Conservation (phyloP, 2,888 invertebrate genomes). For the Neoitamus cyanurus region DNA sequence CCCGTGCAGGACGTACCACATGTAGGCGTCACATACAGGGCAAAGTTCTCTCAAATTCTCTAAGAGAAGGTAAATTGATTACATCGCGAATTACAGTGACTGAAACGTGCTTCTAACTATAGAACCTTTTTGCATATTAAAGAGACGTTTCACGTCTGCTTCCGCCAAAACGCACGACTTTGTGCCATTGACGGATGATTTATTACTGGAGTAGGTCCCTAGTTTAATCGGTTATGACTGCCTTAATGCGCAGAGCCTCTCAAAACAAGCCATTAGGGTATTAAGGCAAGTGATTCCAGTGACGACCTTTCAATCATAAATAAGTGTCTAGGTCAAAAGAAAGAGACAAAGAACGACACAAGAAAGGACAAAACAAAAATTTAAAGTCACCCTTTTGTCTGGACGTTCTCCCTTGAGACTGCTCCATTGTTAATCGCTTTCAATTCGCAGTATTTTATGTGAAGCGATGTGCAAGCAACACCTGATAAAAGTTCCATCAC, state of each 20-base stretch:
- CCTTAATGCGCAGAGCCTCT: neutral
- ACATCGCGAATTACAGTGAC: neutral
- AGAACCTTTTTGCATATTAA: neutral
- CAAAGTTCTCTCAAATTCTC: neutral
- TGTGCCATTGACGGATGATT: no score
- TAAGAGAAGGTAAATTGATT: neutral
- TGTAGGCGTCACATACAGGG: neutral
- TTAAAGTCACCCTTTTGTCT: slow-evolving; percentile 37
- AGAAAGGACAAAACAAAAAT: slow-evolving; percentile 6
- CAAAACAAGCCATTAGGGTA: neutral
- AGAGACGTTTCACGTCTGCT: neutral
- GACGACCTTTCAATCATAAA: neutral
- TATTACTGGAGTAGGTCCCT: neutral
- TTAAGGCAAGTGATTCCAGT: neutral
- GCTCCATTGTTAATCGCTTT: slow-evolving; percentile 25
- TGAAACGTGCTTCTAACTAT: neutral
- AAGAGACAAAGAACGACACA: neutral
- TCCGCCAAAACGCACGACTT: neutral
- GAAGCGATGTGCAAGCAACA: slow-evolving; percentile 33
- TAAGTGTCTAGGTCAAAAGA: slow-evolving; percentile 30
- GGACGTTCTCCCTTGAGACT: slow-evolving; percentile 20
- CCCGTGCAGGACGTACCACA: neutral
- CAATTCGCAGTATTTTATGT: slow-evolving; percentile 9
- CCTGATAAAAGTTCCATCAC: slow-evolving; percentile 35
- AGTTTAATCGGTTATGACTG: neutral